phyloP scores from a whole-genome alignment of 2,797 vertebrate genomes.

The Chromis chromis region DNA sequence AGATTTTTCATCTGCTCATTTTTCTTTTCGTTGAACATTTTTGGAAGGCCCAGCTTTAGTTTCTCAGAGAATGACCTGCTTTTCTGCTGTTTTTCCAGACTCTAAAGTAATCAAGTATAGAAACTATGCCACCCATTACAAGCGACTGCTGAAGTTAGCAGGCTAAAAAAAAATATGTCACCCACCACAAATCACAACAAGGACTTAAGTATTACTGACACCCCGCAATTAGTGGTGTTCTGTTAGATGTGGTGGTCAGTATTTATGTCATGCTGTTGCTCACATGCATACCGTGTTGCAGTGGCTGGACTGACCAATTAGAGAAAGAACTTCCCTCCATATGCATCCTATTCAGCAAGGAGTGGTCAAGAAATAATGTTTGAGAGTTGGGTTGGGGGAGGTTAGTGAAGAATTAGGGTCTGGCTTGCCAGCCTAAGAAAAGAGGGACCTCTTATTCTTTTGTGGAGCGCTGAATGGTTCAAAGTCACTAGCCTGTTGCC shows the following conservation, averaged over 20 bases:
- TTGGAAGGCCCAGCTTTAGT: constrained; percentile 14
- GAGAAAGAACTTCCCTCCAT: constrained; percentile 41
- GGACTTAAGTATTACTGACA: constrained; percentile 45
- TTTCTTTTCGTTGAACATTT: constrained; percentile 37
- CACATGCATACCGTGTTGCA: constrained; percentile 37
- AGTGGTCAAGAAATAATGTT: constrained; percentile 49
- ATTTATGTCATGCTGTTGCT: constrained; percentile 65
- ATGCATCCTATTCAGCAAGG: constrained; percentile 42
- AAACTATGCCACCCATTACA: constrained; percentile 52
- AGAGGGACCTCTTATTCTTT: constrained; percentile 70
- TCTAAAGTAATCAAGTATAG: constrained; percentile 37
- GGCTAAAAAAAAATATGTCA: constrained; percentile 29
- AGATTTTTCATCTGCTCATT: constrained; percentile 46
- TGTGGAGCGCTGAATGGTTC: constrained; percentile 71
- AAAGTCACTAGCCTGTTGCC: constrained; percentile 85
- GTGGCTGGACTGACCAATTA: constrained; percentile 52
- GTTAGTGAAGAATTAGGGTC: constrained; percentile 50
- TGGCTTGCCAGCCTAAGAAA: constrained; percentile 55
- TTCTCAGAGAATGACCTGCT: constrained; percentile 53
- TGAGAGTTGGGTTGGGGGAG: constrained; percentile 35
- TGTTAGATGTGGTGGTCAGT: constrained; percentile 63
- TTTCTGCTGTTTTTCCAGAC: constrained; percentile 43
- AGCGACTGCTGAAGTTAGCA: constrained; percentile 52
- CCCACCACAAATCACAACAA: constrained; percentile 63
- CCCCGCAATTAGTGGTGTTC: constrained; percentile 70